Base-by-base conservation (phyloP, 2,113 vertebrate species). In the Lipotes vexillifer region DNA sequence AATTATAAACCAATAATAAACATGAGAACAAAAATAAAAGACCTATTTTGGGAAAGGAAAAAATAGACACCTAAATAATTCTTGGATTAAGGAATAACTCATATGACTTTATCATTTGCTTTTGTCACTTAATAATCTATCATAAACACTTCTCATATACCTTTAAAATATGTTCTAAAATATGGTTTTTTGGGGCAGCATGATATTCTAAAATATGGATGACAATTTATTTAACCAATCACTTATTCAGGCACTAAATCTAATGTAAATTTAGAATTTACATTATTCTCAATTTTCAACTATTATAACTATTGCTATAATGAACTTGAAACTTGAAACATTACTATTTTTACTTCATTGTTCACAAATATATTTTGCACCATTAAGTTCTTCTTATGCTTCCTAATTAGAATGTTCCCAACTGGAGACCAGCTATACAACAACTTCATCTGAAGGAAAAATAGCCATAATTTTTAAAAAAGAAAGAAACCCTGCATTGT, bases 351-450 rank as follows among this genome's bases (percentile, higher is more conserved):
- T 84, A 59, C 59, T 93, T 94, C 36, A 15, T 49, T 85, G 49
- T 63, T 92, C 69, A 85, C 49, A 88, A 83, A 94, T 23, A 25
- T 33, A 61, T 31, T 95, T 88, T 90, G 36, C 17, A 41, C 6
- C 41, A 61, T 66, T 38, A 27, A 44, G 8, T 75, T 77, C 57
- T 75, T 68, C 14, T 17, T 23, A 38, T 27, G 21, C 83, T 84
- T 87, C 61, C 94, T 86, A 86, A 93, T 90, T 41, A 91, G 61
- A 97, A 89, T 38, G 33, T 38, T 91, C 33, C 61, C 25, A 74
- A 1, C 11, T 85, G 31, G 88, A 96, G 27, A 49, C 3, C 27
- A 95, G 65, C n/a, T 41, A 25, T 27, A 36, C 9, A 66, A 81
- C 25, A 83, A 65, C 6, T 86, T 92, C 41, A 63, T 89, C 59